Evolutionary conservation across 2,888 invertebrate genomes (phyloP), one percentile per base, ranked within the genome.

Genomic region (Ichneumoninae sp.): DNA sequence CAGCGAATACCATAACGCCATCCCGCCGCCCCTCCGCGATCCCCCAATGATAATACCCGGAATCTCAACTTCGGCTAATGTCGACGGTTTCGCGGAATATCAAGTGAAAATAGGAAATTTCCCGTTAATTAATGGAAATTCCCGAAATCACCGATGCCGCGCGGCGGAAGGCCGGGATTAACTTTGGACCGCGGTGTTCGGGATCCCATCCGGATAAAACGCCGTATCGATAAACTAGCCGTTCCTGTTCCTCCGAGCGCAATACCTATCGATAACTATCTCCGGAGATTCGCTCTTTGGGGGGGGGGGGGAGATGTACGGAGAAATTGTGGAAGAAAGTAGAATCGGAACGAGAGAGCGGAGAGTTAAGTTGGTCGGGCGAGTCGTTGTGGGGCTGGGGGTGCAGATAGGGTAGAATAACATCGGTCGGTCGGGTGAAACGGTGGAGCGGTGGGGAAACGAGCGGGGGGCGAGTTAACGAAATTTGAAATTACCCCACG

Each of bases 401-500:
- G 75, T 57, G 44, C 44, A 16, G 44, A 52, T n/a, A 73, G 36
- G 52, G 68, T 76, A 71, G 69, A 50, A 80, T 76, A 71, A 76
- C 57, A 50, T 10, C 30, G 75, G 44, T 74, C 68, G 78, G 30
- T 65, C 10, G 13, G 57, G n/a, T n/a, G 60, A 75, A 83, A 74
- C 50, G 66, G 16, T 3, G 44, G 19, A 33, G 47, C n/a, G 68
- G 63, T 26, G 47, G 50, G 66, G 40, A 40, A 33, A 6, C 33
- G 33, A 33, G 33, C 33, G 60, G 66, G 66, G 26, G 77, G 63
- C 36, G 66, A 75, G 79, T 83, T 76, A 82, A 85, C 81, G 84
- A 86, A 87, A 86, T 87, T 84, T 74, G 63, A 65, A 84, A 87
- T 86, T 86, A 86, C 81, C 81, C 82, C 70, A 65, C 68, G 85